Evolutionary conservation across 2,888 invertebrate genomes (phyloP).

Genomic region (Sacculina carcini): DNA sequence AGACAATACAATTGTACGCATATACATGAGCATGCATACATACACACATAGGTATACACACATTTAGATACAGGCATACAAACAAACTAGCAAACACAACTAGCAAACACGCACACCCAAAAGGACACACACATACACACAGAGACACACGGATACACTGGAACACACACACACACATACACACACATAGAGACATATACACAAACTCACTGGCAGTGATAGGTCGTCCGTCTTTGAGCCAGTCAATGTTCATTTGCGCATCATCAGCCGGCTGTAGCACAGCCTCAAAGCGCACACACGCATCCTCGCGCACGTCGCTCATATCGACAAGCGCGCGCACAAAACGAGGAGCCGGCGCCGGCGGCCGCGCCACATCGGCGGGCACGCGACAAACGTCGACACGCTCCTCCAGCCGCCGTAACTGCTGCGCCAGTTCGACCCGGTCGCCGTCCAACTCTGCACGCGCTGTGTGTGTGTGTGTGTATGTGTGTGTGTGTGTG

Average conservation of each 20-base stretch:
- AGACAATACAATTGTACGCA: too few relatives aligned
- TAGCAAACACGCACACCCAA: too few relatives aligned
- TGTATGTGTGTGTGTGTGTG: too few relatives aligned
- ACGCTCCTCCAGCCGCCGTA: conserved; percentile 13
- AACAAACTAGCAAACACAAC: too few relatives aligned
- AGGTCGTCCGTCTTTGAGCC: conserved; percentile 77
- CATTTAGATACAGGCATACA: too few relatives aligned
- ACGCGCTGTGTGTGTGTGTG: too few relatives aligned
- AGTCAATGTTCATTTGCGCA: conserved; percentile 77
- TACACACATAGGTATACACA: too few relatives aligned
- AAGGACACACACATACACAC: too few relatives aligned
- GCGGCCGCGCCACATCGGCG: conserved; percentile 47
- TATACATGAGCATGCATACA: too few relatives aligned
- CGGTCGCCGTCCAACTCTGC: too few relatives aligned
- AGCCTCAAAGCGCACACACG: conserved; percentile 76
- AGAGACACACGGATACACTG: too few relatives aligned
- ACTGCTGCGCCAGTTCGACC: conserved; percentile 15
- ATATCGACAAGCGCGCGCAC: conserved; percentile 62
- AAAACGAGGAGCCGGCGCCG: conserved; percentile 50
- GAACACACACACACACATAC: not conserved
- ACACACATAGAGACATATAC: not conserved
- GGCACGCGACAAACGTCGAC: conserved; percentile 60
- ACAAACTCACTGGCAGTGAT: conserved; percentile 50
- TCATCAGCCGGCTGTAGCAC: conserved; percentile 76
- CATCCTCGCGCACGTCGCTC: conserved; percentile 63